Conservation (phyloP, 2,113 vertebrate species). For the Strigops habroptila region DNA sequence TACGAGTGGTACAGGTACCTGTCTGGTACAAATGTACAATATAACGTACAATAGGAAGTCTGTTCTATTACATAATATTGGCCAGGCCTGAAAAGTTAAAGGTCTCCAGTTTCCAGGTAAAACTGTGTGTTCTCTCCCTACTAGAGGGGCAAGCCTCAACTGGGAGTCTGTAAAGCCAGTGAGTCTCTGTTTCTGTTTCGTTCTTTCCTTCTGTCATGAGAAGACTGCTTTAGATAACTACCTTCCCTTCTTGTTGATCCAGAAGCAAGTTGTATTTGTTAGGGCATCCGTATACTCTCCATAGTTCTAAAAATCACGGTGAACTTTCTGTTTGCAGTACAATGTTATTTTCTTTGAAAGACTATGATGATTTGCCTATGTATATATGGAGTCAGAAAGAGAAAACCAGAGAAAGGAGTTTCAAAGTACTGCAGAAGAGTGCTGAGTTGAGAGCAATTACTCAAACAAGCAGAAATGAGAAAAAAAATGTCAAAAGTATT, state of each 20-base stretch:
- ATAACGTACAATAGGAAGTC: background rate
- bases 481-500: background rate
- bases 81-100: background rate
- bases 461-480: background rate
- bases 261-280: background rate
- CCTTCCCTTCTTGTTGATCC: background rate
- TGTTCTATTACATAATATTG: background rate
- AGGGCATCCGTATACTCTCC: background rate
- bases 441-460: background rate
- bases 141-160: background rate
- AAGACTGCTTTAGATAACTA: background rate
- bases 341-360: background rate
- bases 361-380: background rate
- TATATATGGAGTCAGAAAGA: too few species aligned
- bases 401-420: background rate
- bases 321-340: background rate
- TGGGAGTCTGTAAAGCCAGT: background rate
- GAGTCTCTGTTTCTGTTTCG: background rate
- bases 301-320: background rate
- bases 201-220: background rate
- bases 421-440: background rate
- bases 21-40: accelerated
- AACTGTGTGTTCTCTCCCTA: background rate
- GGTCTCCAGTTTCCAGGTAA: background rate
- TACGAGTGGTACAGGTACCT: background rate